Evolutionary conservation across 2,888 invertebrate species (phyloP), one percentile per base, ranked within the genome.

Genomic region (Myopa tessellatipennis): DNA sequence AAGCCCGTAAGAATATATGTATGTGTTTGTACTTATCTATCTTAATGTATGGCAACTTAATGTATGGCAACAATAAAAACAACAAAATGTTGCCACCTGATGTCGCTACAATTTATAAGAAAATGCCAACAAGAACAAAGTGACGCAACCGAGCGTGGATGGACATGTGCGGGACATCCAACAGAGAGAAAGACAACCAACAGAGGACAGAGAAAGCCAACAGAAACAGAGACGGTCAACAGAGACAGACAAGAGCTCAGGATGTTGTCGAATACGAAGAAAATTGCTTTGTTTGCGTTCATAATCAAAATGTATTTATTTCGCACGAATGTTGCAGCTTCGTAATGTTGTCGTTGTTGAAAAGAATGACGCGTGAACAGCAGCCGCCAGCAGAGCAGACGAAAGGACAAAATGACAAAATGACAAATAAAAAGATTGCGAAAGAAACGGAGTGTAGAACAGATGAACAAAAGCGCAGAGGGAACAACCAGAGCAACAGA

Each of bases 241-340:
- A 70, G 70, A 26, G 18, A 18, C 18, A 12, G 26, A 70, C 26
- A 45, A n/a, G 38, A 68, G 68, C 55, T 70, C 7, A 52, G 70
- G 8, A 70, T 26, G 67, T 36, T 8, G 50, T 12, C 4, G 70
- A 38, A 61, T 61, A 60, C 26, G 55, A 34, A n/a, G n/a, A 50
- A 74, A 67, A 74, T 52, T 45, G 63, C 63, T 52, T 74, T 65
- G 74, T 55, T 74, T 68, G 74, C 60, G 26, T 36, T 74, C 67
- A 58, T 74, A 74, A 68, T 65, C 74, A 38, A 58, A 74, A 74
- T 52, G 55, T 40, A 73, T 73, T 74, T 74, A 67, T 74, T 67
- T 74, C 52, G 60, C 63, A 61, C 61, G 61, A 50, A 61, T 40
- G 73, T 40, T n/a, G 61, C 72, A 34, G 40, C 18, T 38, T 40